Percentiles rank a stretch among this genome's conserved stretches.
These are phyloP conservation scores for Artibeus lituratus DNA, from an alignment of 2,797 vertebrate species.

Conservation along the genomic window DNA sequence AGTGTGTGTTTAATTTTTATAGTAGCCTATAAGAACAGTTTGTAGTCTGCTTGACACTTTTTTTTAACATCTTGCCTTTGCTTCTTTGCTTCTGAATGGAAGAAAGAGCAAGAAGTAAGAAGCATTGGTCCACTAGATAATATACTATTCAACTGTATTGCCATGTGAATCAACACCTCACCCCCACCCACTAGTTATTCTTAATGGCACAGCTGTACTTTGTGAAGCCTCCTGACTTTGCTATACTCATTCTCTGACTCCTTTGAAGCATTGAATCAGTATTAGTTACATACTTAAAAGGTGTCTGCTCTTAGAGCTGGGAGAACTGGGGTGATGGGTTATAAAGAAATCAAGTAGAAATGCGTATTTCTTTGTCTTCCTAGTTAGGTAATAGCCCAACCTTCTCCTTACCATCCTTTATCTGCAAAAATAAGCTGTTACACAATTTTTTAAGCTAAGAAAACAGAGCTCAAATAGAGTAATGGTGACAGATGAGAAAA, in stretches of 20 bases:
- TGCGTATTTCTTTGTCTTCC: not conserved
- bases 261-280: not conserved
- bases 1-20: not conserved
- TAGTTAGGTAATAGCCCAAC: not conserved
- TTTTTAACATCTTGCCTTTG: not conserved
- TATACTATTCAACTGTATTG: not conserved
- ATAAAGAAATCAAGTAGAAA: not conserved
- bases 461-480: not conserved
- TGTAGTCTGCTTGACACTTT: not conserved
- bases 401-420: not conserved
- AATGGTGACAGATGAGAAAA: not conserved
- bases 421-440: not conserved
- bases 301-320: not conserved
- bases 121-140: not conserved
- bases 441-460: not conserved
- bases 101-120: not conserved
- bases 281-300: not conserved
- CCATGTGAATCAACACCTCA: not conserved
- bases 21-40: not conserved
- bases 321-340: not conserved
- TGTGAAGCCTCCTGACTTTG: not conserved
- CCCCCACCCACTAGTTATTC: not conserved
- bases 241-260: not conserved
- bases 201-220: not conserved
- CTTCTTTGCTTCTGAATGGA: constrained; percentile 9